A percentile compares a stretch with the other conserved stretches of the same genome.
Conservation (phyloP, 2,888 invertebrate genomes). For the Paralinhomoeus sp. region DNA sequence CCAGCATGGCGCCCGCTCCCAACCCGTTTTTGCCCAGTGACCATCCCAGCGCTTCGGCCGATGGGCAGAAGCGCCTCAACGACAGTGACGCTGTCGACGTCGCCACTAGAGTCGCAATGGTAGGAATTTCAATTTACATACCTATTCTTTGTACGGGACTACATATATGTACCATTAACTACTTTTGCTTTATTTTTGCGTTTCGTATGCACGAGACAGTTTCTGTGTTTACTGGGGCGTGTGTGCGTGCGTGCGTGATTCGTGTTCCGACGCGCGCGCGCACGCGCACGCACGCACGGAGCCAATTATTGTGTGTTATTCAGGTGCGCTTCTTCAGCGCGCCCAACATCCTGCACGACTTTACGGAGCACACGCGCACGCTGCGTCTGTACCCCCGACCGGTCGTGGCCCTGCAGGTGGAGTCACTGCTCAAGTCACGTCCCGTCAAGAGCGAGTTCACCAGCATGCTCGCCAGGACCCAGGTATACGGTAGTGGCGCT, state of each 20-base stretch:
- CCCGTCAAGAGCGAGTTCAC: slow-evolving; percentile 68
- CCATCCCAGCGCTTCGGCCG: slow-evolving; percentile 8
- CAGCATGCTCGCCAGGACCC: slow-evolving; percentile 48
- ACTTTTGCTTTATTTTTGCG: no score
- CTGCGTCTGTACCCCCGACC: slow-evolving; percentile 84
- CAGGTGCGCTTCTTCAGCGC: slow-evolving; percentile 91
- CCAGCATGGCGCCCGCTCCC: slow-evolving; percentile 36
- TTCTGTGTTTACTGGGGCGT: no score
- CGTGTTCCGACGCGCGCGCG: no score
- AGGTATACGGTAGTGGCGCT: no score
- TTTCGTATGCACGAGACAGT: no score
- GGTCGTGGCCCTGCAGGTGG: slow-evolving; percentile 86
- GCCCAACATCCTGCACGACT: slow-evolving; percentile 81
- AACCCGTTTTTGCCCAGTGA: slow-evolving; percentile 1
- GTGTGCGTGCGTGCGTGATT: no score
- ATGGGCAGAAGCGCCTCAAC: slow-evolving; percentile 27
- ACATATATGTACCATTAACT: no score
- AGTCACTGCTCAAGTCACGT: slow-evolving; percentile 69
- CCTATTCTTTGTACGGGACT: no score
- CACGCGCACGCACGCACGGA: no score
- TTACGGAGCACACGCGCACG: slow-evolving; percentile 89
- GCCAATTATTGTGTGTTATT: no score
- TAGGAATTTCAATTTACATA: no score
- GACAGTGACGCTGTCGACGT: slow-evolving; percentile 93
- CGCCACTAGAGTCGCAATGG: slow-evolving; percentile 91